phyloP scores from a whole-genome alignment of 2,888 invertebrate genomes.

The Macaria liturata region DNA sequence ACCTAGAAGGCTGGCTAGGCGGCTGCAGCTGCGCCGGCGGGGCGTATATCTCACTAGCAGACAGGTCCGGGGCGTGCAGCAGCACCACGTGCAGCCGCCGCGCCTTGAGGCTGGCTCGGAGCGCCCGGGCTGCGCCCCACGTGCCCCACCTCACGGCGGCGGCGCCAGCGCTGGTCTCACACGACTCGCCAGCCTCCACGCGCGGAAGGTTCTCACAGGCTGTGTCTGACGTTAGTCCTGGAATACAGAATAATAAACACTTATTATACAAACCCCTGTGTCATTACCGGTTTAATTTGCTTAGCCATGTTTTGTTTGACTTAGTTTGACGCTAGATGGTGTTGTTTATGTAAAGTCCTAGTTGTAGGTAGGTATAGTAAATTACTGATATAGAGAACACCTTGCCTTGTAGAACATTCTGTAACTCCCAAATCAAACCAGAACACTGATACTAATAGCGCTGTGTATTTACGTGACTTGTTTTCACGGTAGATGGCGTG shows the following conservation, averaged over 20 bases:
- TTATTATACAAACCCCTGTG: too few relatives aligned
- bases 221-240: constrained; percentile 76
- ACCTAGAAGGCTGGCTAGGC: constrained; percentile 75
- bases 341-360: too few relatives aligned
- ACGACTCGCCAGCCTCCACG: constrained; percentile 49
- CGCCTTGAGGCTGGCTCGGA: constrained; percentile 87
- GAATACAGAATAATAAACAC: background rate
- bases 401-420: too few relatives aligned
- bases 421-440: too few relatives aligned
- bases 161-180: constrained; percentile 66
- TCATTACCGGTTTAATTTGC: too few relatives aligned
- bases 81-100: constrained; percentile 89
- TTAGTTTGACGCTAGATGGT: too few relatives aligned
- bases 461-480: too few relatives aligned
- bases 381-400: too few relatives aligned
- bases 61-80: constrained; percentile 87
- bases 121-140: constrained; percentile 90
- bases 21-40: constrained; percentile 79
- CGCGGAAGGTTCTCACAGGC: constrained; percentile 69
- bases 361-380: too few relatives aligned
- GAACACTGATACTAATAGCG: too few relatives aligned
- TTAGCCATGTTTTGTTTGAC: too few relatives aligned
- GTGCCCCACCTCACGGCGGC: constrained; percentile 88
- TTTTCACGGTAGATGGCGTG: too few relatives aligned
- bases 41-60: constrained; percentile 86